These are phyloP conservation scores for Mycteria americana DNA, from an alignment of 2,797 vertebrate genomes.

Conservation along the genomic window DNA sequence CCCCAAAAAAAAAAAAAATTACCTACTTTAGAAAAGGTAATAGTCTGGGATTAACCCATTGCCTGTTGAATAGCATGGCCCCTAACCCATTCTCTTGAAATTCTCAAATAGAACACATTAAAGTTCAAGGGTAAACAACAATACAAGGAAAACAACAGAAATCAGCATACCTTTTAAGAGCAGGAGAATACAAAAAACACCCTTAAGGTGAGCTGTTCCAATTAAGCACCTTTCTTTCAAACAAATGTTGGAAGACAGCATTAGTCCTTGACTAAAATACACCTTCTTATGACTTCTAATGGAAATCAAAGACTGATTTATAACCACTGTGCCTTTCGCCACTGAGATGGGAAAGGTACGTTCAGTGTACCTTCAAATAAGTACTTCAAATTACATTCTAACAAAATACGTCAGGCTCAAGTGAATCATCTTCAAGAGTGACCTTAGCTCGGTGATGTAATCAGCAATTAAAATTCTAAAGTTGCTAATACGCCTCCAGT, in stretches of 20 bases:
- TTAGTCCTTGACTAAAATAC: not conserved
- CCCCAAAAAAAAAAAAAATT: too few species aligned
- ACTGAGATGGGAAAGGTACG: not conserved
- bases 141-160: not conserved
- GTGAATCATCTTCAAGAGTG: not conserved
- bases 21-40: not conserved
- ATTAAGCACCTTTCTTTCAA: not conserved
- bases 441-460: not conserved
- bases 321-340: not conserved
- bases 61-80: not conserved
- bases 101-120: not conserved
- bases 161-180: not conserved
- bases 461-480: not conserved
- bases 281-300: not conserved
- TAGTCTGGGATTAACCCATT: rapidly evolving
- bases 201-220: not conserved
- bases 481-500: not conserved
- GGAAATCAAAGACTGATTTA: not conserved
- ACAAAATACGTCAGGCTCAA: not conserved
- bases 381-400: not conserved
- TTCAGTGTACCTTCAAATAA: not conserved
- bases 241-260: not conserved
- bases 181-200: not conserved
- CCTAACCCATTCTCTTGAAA: not conserved
- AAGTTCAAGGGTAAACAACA: not conserved